Conservation (phyloP, 2,113 vertebrate species). For the Neolamprologus toae region DNA sequence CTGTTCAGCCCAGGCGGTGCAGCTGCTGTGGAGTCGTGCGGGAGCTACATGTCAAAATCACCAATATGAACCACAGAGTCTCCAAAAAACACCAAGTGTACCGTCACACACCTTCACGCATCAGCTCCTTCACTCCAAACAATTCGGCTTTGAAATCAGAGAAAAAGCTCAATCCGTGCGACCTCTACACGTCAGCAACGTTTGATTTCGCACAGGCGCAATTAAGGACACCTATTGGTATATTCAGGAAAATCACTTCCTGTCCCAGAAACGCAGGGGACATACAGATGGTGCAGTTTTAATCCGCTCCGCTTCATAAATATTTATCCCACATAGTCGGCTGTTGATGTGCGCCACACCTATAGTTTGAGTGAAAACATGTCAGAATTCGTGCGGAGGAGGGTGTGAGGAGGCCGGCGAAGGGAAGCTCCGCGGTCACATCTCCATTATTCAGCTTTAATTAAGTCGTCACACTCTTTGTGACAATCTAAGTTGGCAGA, state of each 20-base stretch:
- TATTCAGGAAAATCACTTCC: constrained; percentile 49
- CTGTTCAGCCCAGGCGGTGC: not conserved
- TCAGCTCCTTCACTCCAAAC: not conserved
- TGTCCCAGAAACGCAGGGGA: constrained; percentile 49
- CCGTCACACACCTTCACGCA: constrained; percentile 9
- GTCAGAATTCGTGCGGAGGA: not conserved
- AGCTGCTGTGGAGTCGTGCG: not conserved
- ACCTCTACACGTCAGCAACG: constrained; percentile 4
- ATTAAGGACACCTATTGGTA: constrained; percentile 36
- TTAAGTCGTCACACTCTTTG: constrained; percentile 12
- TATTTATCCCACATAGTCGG: constrained; percentile 33
- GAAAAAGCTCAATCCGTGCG: not conserved
- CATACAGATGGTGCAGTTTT: constrained; percentile 44
- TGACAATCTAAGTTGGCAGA: constrained; percentile 4
- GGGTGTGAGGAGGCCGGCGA: not conserved
- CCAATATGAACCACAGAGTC: not conserved
- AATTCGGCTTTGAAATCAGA: not conserved
- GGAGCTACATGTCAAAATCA: not conserved
- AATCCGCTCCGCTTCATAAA: constrained; percentile 46
- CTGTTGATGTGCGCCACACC: constrained; percentile 44
- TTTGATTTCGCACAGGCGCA: constrained; percentile 60
- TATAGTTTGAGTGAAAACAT: constrained; percentile 26
- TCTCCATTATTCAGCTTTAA: not conserved
- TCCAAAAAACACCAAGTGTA: not conserved
- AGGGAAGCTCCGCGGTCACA: not conserved